Conservation (phyloP, 1,140 invertebrate species). For the Chrysomallon squamiferum region DNA sequence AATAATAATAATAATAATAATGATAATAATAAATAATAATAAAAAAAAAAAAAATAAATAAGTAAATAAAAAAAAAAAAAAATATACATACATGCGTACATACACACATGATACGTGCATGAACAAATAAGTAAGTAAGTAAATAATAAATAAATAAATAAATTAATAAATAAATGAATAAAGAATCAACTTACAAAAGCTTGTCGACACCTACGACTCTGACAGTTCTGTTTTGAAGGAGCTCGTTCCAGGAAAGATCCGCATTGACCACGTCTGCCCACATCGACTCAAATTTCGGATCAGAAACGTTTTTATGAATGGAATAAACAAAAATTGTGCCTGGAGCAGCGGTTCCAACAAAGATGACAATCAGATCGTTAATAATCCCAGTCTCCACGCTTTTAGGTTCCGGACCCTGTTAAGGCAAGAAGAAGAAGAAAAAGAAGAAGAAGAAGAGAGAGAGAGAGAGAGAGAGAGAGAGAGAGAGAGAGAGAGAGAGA, state of each 20-base stretch:
- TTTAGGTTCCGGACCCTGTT: neutral
- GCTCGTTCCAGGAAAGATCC: neutral
- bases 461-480: conserved; percentile 7
- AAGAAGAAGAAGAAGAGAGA: neutral
- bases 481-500: neutral
- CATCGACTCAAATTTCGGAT: neutral
- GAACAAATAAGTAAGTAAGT: too few relatives aligned
- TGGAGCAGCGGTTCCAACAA: neutral
- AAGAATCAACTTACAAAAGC: neutral
- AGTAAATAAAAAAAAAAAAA: too few relatives aligned
- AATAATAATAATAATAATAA: too few relatives aligned
- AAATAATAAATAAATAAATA: too few relatives aligned
- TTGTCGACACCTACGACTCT: neutral
- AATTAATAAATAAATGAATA: too few relatives aligned
- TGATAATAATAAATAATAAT: too few relatives aligned
- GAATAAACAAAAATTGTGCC: neutral
- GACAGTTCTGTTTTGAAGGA: neutral
- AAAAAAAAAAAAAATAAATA: too few relatives aligned
- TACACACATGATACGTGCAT: too few relatives aligned
- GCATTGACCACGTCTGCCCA: neutral
- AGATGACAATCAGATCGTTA: neutral
- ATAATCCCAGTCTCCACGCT: neutral
- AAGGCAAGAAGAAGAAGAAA: conserved; percentile 5
- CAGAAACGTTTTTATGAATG: neutral
- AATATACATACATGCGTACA: too few relatives aligned